Base-by-base conservation (phyloP, 1,140 invertebrate genomes). In the Antheraea mylitta region DNA sequence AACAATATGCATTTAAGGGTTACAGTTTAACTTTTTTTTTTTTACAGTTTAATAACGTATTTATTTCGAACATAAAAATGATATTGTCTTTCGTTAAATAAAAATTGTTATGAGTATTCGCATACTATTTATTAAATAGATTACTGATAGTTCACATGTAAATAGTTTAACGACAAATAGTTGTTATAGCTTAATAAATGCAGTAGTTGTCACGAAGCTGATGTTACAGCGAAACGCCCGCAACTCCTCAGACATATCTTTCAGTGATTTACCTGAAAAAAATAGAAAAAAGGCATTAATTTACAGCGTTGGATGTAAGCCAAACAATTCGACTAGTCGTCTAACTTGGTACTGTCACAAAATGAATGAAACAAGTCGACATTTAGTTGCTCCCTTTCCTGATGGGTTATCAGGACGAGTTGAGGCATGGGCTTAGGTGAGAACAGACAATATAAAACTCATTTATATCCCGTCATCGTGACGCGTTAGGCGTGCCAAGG, bases 221-320 rank as follows among this genome's bases (percentile, higher is more conserved):
- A 70, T 62, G 38, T 74, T 70, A 77, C 65, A 19, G 30, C 65
- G 65, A 16, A 73, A 70, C 67, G 78, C 78, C 75, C 75, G 58
- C 71, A 68, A 66, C 66, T 77, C 77, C 77, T 76, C 73, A 38
- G 69, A 73, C 71, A 82, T 81, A 81, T 86, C 85, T 89, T 87
- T 88, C 80, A 82, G 81, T 75, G 82, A 88, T 90, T 91, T 91
- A 91, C 89, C 89, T 91, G 89, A 86, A 90, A 91, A 91, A 79
- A 91, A 89, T 79, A 83, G 85, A 89, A 89, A 89, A n/a, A 74
- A 82, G 75, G 78, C 77, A 83, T 91, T 90, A 91, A 90, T 90
- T 90, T 90, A 91, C 87, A 80, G 81, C 82, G 70, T 77, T 91
- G 89, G 87, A 84, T 70, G 77, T 53, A 70, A 62, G 89, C 89